Percentiles rank a stretch among this genome's conserved stretches.
Conservation (phyloP, 2,888 invertebrate genomes). For the Spodoptera exigua region DNA sequence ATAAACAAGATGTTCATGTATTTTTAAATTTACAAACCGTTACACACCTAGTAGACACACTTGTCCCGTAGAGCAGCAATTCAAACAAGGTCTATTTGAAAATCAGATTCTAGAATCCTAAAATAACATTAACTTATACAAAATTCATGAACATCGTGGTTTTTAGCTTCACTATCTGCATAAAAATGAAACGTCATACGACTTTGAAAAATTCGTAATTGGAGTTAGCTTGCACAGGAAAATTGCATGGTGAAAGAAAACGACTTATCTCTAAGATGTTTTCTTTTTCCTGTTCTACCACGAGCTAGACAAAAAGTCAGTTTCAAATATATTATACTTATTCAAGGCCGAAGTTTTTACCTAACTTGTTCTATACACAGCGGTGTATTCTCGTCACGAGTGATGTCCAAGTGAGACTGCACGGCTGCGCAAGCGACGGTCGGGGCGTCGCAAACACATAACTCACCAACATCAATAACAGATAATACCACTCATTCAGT, state of each 20-base stretch:
- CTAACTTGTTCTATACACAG: constrained; percentile 40
- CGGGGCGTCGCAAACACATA: constrained; percentile 70
- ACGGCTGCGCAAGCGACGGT: constrained; percentile 69
- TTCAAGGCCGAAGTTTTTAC: constrained; percentile 41
- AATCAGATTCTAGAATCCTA: constrained; percentile 3
- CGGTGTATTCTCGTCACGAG: constrained; percentile 72
- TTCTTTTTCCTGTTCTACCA: too few relatives aligned
- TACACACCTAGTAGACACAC: constrained; percentile 5
- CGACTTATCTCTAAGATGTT: too few relatives aligned
- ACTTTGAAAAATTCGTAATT: too few relatives aligned
- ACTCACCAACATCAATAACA: constrained; percentile 71
- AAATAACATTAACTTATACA: too few relatives aligned
- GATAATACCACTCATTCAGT: constrained; percentile 79
- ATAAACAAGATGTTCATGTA: constrained; percentile 47
- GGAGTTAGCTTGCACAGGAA: too few relatives aligned
- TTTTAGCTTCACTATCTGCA: too few relatives aligned
- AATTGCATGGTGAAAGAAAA: too few relatives aligned
- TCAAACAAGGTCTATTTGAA: constrained; percentile 10
- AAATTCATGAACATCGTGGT: too few relatives aligned
- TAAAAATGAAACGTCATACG: too few relatives aligned
- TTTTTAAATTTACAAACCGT: constrained; percentile 36
- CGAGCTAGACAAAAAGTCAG: constrained; percentile 2
- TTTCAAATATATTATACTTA: constrained; percentile 16
- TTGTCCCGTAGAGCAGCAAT: constrained; percentile 18
- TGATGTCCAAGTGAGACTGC: constrained; percentile 75